Evolutionary conservation across 2,888 invertebrate genomes (phyloP), one percentile per base, ranked within the genome.

Genomic region (Camponotus fellah): DNA sequence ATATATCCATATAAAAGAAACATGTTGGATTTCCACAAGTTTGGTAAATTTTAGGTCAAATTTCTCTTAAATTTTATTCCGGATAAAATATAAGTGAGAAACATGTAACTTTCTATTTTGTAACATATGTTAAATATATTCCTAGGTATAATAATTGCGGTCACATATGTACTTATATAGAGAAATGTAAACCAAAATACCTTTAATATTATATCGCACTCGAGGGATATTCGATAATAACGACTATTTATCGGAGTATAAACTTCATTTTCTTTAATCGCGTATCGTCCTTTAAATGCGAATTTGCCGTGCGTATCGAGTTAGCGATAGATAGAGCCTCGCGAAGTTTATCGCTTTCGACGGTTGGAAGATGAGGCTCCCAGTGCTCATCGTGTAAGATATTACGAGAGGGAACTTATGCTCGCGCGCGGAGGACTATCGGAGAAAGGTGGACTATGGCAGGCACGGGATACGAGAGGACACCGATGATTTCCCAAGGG

Each of bases 401-500:
- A 90, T 89, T 86, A 90, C 83, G 69, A 76, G 56, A 68, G 40
- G 64, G 79, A 72, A 86, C 53, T 68, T 68, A 56, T 37, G 66
- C 64, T 74, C 62, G 83, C 68, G 62, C 82, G 62, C 82, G n/a
- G 69, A 75, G 83, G 85, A 83, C 37, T 82, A 76, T 64, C 12
- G 40, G 68, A 53, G 84, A 37, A 85, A 84, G 88, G 79, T 81
- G 87, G 84, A 83, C 84, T 66, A 75, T 66, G 83, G 82, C 85
- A 76, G 82, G 83, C 85, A 81, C 49, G 49, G 87, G 83, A 87
- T 77, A 88, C 86, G 86, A 91, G 92, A 92, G 92, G 93, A 93
- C 92, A 92, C 85, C 93, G 90, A 92, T 93, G 93, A 93, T 93
- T 93, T 93, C 93, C 93, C 93, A 90, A 56, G 92, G 89, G 93